These are phyloP conservation scores for Eufriesea mexicana DNA, from an alignment of 1,140 invertebrate species.

Conservation along the genomic window DNA sequence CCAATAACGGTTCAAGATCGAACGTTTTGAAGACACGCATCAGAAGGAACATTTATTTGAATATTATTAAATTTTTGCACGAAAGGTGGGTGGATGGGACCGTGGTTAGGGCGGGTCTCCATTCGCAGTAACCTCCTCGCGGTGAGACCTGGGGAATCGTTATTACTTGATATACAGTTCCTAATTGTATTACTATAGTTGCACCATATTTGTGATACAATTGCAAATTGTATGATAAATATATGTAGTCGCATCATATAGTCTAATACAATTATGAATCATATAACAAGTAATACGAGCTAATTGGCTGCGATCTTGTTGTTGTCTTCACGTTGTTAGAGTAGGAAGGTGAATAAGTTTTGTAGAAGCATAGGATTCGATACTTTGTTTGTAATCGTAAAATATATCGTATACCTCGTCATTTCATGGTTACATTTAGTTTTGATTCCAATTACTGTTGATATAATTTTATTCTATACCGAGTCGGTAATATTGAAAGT, in stretches of 20 bases:
- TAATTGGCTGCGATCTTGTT: background rate
- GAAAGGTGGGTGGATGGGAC: background rate
- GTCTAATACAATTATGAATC: background rate
- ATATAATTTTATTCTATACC: too few species aligned
- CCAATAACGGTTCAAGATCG: background rate
- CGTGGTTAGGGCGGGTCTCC: background rate
- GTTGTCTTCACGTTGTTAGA: background rate
- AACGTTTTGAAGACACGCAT: background rate
- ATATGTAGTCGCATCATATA: background rate
- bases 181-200: background rate
- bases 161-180: background rate
- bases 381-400: background rate
- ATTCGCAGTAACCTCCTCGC: background rate
- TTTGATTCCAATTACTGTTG: too few species aligned
- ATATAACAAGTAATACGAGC: background rate
- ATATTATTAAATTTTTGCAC: background rate
- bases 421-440: too few species aligned
- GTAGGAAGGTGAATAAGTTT: background rate
- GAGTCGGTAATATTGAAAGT: too few species aligned
- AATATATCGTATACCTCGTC: too few species aligned
- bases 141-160: background rate
- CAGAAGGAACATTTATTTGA: background rate
- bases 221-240: too few species aligned
- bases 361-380: background rate
- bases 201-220: too few species aligned